Evolutionary conservation across 35 echinoderm and acorn worm genomes (phyloP).

Genomic region (Ophiothrix spiculata): DNA sequence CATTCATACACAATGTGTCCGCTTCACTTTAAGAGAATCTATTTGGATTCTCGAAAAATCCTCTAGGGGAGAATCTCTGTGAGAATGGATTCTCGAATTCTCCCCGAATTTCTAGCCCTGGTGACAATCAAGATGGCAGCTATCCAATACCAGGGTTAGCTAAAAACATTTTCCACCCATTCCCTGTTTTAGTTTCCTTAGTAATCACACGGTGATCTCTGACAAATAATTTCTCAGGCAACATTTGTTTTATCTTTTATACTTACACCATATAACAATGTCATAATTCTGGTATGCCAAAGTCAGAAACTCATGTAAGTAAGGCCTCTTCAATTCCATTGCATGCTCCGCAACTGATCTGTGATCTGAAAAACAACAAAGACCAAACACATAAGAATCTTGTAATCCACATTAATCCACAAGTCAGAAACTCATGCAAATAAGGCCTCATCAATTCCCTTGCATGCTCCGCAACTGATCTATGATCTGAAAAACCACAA

Average conservation of each 20-base stretch:
- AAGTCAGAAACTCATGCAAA: slow-evolving; percentile 91
- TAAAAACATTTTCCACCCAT: background rate
- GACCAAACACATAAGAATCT: background rate
- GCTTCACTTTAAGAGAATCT: no score
- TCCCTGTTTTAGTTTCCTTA: background rate
- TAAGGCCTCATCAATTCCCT: slow-evolving; percentile 85
- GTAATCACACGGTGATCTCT: no score
- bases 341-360: slow-evolving; percentile 93
- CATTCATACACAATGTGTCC: no score
- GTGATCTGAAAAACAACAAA: slow-evolving; percentile 61
- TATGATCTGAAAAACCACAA: slow-evolving; percentile 62
- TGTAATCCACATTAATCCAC: no score
- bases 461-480: slow-evolving; percentile 92
- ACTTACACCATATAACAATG: slow-evolving; percentile 99
- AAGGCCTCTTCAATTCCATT: slow-evolving; percentile 82
- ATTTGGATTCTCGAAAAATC: no score
- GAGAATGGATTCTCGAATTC: no score
- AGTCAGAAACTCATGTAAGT: slow-evolving; percentile 92
- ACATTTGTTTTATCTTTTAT: background rate
- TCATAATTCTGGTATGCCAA: slow-evolving; percentile 93
- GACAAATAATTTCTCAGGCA: no score
- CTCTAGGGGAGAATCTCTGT: no score
- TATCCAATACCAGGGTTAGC: no score
- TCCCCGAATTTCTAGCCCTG: no score
- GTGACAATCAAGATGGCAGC: no score